Conservation (phyloP, 2,888 invertebrate species). For the Cetonia aurata region DNA sequence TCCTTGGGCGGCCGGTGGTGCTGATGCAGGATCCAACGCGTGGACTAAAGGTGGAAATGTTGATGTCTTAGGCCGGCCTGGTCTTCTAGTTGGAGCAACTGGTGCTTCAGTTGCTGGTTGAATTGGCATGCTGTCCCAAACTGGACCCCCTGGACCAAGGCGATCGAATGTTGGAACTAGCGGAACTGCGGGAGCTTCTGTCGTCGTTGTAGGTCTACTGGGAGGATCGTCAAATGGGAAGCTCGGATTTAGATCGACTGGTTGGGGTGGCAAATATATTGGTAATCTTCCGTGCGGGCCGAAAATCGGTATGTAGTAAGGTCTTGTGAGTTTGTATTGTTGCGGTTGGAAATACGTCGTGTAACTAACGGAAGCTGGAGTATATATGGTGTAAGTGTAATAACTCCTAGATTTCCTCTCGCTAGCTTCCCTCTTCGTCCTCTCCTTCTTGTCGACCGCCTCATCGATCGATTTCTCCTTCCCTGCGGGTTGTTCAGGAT, state of each 20-base stretch:
- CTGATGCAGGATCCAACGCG: conserved; percentile 19
- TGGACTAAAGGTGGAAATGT: conserved; percentile 56
- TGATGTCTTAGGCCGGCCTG: conserved; percentile 47
- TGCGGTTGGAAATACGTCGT: conserved; percentile 57
- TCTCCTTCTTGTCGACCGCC: conserved; percentile 3
- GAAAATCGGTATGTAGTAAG: conserved; percentile 63
- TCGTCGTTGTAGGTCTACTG: conserved; percentile 8
- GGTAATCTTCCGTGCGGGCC: conserved; percentile 58
- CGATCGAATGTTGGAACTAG: conserved; percentile 43
- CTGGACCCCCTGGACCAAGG: conserved; percentile 44
- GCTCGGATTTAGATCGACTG: conserved; percentile 55
- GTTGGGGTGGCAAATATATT: conserved; percentile 62
- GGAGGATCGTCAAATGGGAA: conserved; percentile 56
- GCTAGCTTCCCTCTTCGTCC: conserved; percentile 4
- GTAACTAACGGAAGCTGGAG: conserved; percentile 50
- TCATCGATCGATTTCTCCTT: conserved; percentile 30
- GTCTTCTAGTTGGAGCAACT: conserved; percentile 43
- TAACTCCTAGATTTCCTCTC: conserved; percentile 33
- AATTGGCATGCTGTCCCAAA: conserved; percentile 40
- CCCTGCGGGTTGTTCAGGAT: conserved; percentile 3
- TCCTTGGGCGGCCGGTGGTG: not conserved
- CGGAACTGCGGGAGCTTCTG: not conserved
- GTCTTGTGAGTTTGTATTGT: conserved; percentile 57
- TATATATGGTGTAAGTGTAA: conserved; percentile 18
- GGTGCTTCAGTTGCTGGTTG: conserved; percentile 41